Evolutionary conservation across 2,888 invertebrate species (phyloP), one percentile per base, ranked within the genome.

Genomic region (Pseudolycoriella hygida): DNA sequence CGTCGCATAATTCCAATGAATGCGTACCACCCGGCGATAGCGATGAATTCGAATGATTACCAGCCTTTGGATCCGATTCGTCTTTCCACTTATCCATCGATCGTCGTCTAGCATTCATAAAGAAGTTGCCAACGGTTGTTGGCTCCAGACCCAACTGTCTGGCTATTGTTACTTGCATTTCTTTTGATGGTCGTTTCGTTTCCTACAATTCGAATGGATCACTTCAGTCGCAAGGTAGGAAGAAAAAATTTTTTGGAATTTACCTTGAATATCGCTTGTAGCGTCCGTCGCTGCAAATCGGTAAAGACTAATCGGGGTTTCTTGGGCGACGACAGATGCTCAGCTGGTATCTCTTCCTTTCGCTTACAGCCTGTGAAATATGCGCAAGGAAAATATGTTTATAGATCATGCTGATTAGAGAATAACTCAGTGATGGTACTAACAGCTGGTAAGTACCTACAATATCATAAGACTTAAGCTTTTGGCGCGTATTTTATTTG

Each of bases 231-330:
- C 10, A 20, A 5, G 20, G 18, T 19, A 40, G 10, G n/a, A 40
- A 3, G 10, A 40, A 15, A 8, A n/a, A n/a, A n/a, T n/a, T n/a
- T n/a, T 18, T 12, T 5, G 17, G 15, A 37, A 15, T 2, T 19
- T 41, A 90, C 90, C 80, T 97, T 97, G 82, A 97, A 97, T 80
- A 97, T 97, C 75, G 96, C 97, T 79, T 97, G 96, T 67, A 99
- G 84, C 66, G 98, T 98, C 74, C 97, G 87, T 68, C 98, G 83
- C 76, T 98, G 98, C 62, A 98, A 89, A 74, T 98, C 98, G 63
- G 98, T 98, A 78, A 99, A 98, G 70, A 98, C 98, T 71, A 99
- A 81, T 64, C 98, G 88, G 56, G 98, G 97, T 70, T 97, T 98
- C 80, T 98, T 98, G n/a, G n/a, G 93, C 58, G 90, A 86, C 72